Evolutionary conservation across 2,888 invertebrate genomes (phyloP).

Genomic region (Schizaphis graminum): DNA sequence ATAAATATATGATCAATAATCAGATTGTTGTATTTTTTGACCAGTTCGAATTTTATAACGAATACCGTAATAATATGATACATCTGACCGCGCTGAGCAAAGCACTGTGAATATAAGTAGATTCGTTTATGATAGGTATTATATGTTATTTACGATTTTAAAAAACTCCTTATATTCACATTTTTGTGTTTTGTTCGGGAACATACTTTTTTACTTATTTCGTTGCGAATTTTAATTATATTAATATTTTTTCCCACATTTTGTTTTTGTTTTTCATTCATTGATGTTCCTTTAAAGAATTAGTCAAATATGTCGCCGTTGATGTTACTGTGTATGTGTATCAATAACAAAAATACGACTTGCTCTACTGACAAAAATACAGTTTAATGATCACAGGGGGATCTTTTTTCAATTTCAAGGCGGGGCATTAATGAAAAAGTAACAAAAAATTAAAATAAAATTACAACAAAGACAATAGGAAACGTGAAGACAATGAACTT

Average conservation of each 20-base stretch:
- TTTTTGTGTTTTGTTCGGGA: neutral
- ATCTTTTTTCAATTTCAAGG: conserved; percentile 10
- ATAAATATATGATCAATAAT: conserved; percentile 1
- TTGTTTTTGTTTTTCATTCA: neutral
- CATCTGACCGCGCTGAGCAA: neutral
- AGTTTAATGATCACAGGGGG: conserved; percentile 51
- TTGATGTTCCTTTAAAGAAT: neutral
- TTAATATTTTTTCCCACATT: conserved; percentile 24
- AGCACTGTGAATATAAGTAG: neutral
- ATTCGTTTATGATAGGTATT: neutral
- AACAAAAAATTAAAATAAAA: conserved; percentile 28
- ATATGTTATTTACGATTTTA: neutral
- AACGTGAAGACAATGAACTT: conserved; percentile 65
- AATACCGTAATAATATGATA: conserved; percentile 2
- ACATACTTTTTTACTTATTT: neutral
- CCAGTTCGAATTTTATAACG: neutral
- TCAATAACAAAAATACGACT: neutral
- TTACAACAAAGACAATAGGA: conserved; percentile 57
- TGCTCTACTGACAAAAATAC: neutral
- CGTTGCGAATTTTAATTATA: neutral
- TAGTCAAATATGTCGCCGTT: neutral
- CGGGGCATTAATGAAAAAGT: conserved; percentile 43
- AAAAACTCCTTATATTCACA: neutral
- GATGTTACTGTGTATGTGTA: neutral
- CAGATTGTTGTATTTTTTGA: neutral